Percentiles rank a stretch among this genome's conserved stretches.
These are phyloP conservation scores for Athene noctua DNA, from an alignment of 2,113 vertebrate genomes.

Conservation along the genomic window DNA sequence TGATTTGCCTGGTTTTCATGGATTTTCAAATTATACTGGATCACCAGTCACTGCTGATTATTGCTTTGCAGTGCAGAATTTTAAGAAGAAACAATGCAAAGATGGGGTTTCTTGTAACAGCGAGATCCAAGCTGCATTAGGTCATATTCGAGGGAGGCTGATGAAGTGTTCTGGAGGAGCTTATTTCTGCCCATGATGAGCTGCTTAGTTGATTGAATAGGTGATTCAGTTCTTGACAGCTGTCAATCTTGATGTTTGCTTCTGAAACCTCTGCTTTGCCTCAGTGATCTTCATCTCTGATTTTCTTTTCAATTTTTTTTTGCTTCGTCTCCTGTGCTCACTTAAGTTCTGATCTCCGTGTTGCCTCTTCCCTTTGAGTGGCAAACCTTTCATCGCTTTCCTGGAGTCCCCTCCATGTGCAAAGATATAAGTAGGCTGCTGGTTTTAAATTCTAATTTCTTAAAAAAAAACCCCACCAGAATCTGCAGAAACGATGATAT, in stretches of 20 bases:
- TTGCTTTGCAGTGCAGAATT: not conserved
- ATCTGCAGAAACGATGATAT: not conserved
- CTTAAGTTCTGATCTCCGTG: not conserved
- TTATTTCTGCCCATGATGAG: not conserved
- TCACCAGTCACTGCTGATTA: not conserved
- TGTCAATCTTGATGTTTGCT: not conserved
- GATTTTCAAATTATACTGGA: not conserved
- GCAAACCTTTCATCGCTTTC: not conserved
- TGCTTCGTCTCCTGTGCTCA: fast-evolving
- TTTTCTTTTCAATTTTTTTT: not conserved
- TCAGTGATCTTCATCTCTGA: not conserved
- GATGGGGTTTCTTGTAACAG: not conserved
- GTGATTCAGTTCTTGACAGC: not conserved
- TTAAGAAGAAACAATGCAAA: not conserved
- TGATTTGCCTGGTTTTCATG: not conserved
- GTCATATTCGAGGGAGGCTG: not conserved
- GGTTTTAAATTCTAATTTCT: not conserved
- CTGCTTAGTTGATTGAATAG: not conserved
- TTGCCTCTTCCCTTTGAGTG: not conserved
- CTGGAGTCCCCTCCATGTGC: not conserved
- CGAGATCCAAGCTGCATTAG: fast-evolving
- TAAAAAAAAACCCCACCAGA: not conserved
- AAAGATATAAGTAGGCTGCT: not conserved
- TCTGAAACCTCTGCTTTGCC: not conserved
- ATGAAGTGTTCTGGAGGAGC: not conserved